Base-by-base conservation (phyloP, 2,113 vertebrate species). In the Oncorhynchus clarkii region DNA sequence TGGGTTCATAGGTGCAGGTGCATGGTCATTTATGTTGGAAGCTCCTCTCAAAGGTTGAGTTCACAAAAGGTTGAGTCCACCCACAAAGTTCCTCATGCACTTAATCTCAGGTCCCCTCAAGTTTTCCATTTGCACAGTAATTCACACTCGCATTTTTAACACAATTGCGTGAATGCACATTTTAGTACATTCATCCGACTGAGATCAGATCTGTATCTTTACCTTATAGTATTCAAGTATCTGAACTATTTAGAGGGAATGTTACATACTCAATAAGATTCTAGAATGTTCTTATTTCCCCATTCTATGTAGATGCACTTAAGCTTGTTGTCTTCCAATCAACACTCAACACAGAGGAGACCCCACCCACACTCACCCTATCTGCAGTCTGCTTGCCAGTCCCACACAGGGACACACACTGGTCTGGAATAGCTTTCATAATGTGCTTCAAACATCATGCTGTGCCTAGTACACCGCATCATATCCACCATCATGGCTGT, bases 381-480 rank as follows among this genome's bases (percentile, higher is more conserved):
- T 76, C 39, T 31, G 0, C 45, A 59, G 68, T 80, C 49, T 72
- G 14, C 74, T 80, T 57, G 78, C 0, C 71, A n/a, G 49, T 81
- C 45, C 22, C 75, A 67, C 26, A 70, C 16, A 80, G 78, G 84
- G 86, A 79, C 31, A 9, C 60, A 70, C 78, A 73, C 16, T 81
- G 59, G 20, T 39, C 60, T 77, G 59, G 45, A 70, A 34, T 66
- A 72, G 1, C 66, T 72, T 60, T 86, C 76, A 75, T 82, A 16
- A 77, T 89, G 85, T 88, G 85, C 91, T 92, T 93, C 88, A 92
- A 92, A 91, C 84, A 92, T 93, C 88, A 92, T 88, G 78, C 85
- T 90, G 87, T 91, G 89, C 84, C 74, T 80, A 86, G 86, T 83
- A 80, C 85, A 85, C 90, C 86, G 81, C 54, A 82, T 86, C 71